Percentiles rank a stretch among this genome's conserved stretches.
Conservation (phyloP, 2,113 vertebrate genomes). For the Setophaga coronata region DNA sequence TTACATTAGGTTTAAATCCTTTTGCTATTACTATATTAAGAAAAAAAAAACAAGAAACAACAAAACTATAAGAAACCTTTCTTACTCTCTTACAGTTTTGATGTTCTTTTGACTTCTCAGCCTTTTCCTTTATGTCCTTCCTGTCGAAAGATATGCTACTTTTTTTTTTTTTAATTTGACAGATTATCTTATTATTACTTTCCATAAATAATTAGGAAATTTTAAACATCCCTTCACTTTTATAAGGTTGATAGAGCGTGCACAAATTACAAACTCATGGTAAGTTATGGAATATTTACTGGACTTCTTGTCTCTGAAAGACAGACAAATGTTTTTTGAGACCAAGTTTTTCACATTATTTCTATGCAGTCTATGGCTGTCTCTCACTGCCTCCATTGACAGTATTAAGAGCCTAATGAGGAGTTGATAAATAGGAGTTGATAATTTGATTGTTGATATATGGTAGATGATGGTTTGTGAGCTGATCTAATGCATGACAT, state of each 20-base stretch:
- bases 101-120: not conserved
- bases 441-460: not conserved
- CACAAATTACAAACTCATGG: not conserved
- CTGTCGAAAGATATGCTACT: not conserved
- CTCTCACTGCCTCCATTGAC: not conserved
- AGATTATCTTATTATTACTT: not conserved
- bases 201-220: not conserved
- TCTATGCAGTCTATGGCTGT: not conserved
- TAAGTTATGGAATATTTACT: not conserved
- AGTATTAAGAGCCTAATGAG: not conserved
- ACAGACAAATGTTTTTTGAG: not conserved
- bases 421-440: not conserved
- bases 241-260: rapidly evolving
- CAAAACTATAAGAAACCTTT: not conserved
- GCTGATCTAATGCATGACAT: not conserved
- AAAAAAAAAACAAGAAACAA: not conserved
- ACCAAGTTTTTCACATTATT: not conserved
- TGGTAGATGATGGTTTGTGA: not conserved
- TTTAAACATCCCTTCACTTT: rapidly evolving
- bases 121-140: not conserved
- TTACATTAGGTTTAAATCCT: not conserved
- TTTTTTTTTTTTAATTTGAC: not conserved
- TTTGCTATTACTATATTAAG: not conserved
- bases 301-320: not conserved
- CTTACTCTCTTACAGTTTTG: not conserved